Base-by-base conservation (phyloP, 2,797 vertebrate species). In the Meda fulgida region DNA sequence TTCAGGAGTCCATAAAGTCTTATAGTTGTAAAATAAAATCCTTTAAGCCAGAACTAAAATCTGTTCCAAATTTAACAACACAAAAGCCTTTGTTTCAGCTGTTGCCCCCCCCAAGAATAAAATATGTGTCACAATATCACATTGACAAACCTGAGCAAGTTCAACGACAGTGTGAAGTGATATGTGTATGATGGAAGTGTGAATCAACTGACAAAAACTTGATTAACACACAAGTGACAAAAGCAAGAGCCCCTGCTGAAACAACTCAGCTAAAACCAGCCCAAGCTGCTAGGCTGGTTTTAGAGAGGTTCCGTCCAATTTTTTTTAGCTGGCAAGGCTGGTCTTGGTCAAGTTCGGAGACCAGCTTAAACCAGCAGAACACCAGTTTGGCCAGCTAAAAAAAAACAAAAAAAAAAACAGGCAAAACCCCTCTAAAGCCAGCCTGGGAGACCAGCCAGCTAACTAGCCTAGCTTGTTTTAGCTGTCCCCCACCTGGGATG, bases 31-130 rank as follows among this genome's bases (percentile, higher is more conserved):
- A 38, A 69, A 69, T 7, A 34, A 75, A 75, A 75, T 53, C 72
- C 48, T 75, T 75, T 75, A 23, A 53, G 72, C 48, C 51, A 55
- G 14, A 26, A 60, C 53, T 77, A 11, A 78, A 78, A 26, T 40
- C 75, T 16, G 16, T 40, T 78, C 34, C 23, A 40, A 40, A 40
- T 38, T 40, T 18, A 78, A 26, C 34, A 77, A 60, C 73, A 36
- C 48, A 60, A 60, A 40, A 40, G 14, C 36, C 36, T 60, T 78
- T 78, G 75, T 40, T 60, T 78, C 21, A 40, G 53, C 23, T 5
- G 13, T 55, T 55, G 2, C 11, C 11, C 0, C 6, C 7, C 13
- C 21, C 0, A 3, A 1, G 46, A 31, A 75, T 31, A 34, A 51
- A 75, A 75, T 34, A 51, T 75, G 5, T 48, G 46, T 73, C 71